Evolutionary conservation across 1,140 invertebrate species (phyloP), one percentile per base, ranked within the genome.

Genomic region (Drosophila auraria): DNA sequence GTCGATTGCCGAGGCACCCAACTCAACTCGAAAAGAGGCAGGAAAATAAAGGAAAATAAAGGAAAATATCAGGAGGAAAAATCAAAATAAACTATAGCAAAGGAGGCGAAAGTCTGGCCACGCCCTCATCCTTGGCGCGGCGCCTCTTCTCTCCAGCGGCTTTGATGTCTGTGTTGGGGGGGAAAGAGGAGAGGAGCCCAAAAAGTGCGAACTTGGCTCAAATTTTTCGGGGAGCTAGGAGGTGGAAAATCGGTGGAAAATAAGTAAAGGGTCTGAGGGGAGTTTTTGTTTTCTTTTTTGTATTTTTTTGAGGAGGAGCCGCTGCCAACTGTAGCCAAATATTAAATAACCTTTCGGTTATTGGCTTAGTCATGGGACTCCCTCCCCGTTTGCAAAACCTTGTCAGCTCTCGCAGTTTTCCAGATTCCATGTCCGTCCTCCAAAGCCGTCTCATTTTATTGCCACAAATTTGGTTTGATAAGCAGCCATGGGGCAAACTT

Each of bases 261-360:
- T 51, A 23, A 27, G 36, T 23, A 27, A 51, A 64, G 60, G 38
- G 11, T 27, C 12, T 20, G 25, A 25, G 45, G 30, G 11, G 12
- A 59, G 20, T 54, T 53, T 9, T 56, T 40, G 60, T 20, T 54
- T 54, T 54, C 33, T 12, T n/a, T 17, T 6, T 27, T 27, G 6
- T 30, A n/a, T 9, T 25, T 54, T 36, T 59, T 15, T 20, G 14
- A 45, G 58, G 27, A 44, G 20, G 49, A 27, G 38, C 44, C 69
- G 62, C 73, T 80, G 63, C 63, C 63, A 89, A 90, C 54, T 56
- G 78, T 82, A 79, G 83, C 75, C 78, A 89, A 90, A 89, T 89
- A 89, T 89, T 89, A 91, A 89, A 89, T 89, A 89, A 89, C 86
- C 86, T 89, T 89, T 89, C 73, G 86, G 80, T 90, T 89, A 89